Base-by-base conservation (phyloP, 2,797 vertebrate genomes). In the Hippocampus kuda region DNA sequence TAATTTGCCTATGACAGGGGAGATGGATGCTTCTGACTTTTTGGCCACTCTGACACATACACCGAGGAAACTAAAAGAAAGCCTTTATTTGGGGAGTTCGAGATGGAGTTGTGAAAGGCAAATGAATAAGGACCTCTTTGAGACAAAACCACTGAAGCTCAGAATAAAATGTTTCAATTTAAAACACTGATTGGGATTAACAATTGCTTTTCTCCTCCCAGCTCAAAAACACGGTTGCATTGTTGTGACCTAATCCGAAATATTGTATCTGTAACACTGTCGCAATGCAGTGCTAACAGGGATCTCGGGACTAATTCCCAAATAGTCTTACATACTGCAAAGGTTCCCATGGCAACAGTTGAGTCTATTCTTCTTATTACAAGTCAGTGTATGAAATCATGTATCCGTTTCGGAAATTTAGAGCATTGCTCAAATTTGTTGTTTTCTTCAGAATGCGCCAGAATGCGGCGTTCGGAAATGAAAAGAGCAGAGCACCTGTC, bases 1-100 rank as follows among this genome's bases (percentile, higher is more conserved):
- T 90, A 88, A 91, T 91, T 87, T 84, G 79, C 66, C 26, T 0
- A 34, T 78, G 84, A 84, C 84, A 80, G 81, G 6, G 6, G 74
- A 88, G 89, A 91, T 89, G 84, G 89, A 90, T 91, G 89, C 74
- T 65, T 79, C 83, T 79, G 84, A 84, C 81, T 86, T 79, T 81
- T 79, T 78, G 82, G 83, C 75, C 77, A 69, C 67, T 82, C 75
- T 83, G 56, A 69, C 13, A 41, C 18, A 11, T 38, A 38, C 62
- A n/a, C 63, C 8, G n/a, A 26, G n/a, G 12, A 13, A 65, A 65
- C 9, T 3, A 11, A 65, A 49, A 48, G 16, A 66, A 66, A 34
- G 27, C 48, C 22, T 38, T 41, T 20, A 11, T 34, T 9, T 18
- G 30, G 2, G 24, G 18, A 66, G n/a, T 30, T 11, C 27, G 10